Conservation (phyloP, 2,113 vertebrate genomes). For the Rhinolophus ferrumequinum region DNA sequence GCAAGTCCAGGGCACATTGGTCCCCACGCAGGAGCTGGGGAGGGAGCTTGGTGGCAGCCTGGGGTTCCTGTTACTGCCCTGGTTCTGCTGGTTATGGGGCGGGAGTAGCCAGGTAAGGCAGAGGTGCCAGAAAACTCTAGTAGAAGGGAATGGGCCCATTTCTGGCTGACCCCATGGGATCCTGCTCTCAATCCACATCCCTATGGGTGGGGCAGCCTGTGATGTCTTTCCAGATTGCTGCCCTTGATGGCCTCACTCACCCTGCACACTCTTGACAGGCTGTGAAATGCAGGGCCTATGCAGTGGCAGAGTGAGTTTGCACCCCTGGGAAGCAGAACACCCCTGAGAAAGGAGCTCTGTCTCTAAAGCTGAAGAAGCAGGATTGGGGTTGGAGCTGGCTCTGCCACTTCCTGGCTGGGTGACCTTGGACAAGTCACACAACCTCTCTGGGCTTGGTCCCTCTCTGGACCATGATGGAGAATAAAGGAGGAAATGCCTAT, state of each 20-base stretch:
- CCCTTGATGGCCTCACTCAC: too few species aligned
- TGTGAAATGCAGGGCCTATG: background rate
- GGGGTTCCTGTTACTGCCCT: rapidly evolving
- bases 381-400: background rate
- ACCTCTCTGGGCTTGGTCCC: background rate
- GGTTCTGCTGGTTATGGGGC: background rate
- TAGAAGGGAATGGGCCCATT: background rate
- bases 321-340: background rate
- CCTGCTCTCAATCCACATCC: background rate
- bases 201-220: background rate
- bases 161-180: background rate
- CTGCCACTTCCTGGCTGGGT: background rate
- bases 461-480: background rate
- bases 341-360: background rate
- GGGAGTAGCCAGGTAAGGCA: background rate
- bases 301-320: too few species aligned
- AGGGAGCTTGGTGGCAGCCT: background rate
- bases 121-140: background rate
- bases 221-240: background rate
- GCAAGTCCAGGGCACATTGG: background rate
- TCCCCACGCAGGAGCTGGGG: too few species aligned
- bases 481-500: background rate
- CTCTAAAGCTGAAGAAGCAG: background rate
- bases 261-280: background rate
- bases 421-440: background rate